These are phyloP conservation scores for Clavelina lepadiformis DNA, from an alignment of 23 tunicate genomes.

Conservation along the genomic window DNA sequence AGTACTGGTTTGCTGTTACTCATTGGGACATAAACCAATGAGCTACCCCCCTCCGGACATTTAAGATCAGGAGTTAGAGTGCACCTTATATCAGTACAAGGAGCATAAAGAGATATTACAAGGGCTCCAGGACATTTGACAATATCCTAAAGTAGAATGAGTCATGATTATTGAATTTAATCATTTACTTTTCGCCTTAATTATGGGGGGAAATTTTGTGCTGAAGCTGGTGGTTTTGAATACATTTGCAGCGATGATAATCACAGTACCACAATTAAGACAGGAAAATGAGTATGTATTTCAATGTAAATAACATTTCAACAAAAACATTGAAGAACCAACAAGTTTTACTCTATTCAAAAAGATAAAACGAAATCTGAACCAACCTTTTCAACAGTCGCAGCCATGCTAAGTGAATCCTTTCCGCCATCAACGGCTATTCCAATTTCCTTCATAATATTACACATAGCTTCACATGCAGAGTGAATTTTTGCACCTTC, in stretches of 20 bases:
- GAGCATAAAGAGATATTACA: constrained; percentile 80
- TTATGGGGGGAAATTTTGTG: too few species aligned
- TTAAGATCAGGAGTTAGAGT: constrained; percentile 75
- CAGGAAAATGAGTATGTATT: too few species aligned
- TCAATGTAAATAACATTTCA: too few species aligned
- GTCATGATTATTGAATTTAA: too few species aligned
- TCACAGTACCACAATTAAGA: too few species aligned
- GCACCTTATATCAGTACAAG: constrained; percentile 56
- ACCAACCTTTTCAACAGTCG: constrained; percentile 51
- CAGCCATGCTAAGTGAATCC: constrained; percentile 91
- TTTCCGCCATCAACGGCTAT: constrained; percentile 93
- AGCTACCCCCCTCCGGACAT: constrained; percentile 31
- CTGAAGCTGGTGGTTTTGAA: too few species aligned
- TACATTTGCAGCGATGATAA: too few species aligned
- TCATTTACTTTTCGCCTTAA: too few species aligned
- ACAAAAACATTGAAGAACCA: too few species aligned
- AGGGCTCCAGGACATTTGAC: constrained; percentile 74
- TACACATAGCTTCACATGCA: constrained; percentile 90
- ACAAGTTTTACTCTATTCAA: too few species aligned
- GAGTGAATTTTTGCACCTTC: constrained; percentile 51
- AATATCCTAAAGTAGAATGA: constrained; percentile 26
- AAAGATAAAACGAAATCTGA: too few species aligned
- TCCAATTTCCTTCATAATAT: constrained; percentile 63
- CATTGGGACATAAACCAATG: constrained; percentile 68
- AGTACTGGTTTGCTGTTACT: constrained; percentile 32